These are phyloP conservation scores for Carcharodon carcharias DNA, from an alignment of 2,797 vertebrate genomes.

Conservation along the genomic window DNA sequence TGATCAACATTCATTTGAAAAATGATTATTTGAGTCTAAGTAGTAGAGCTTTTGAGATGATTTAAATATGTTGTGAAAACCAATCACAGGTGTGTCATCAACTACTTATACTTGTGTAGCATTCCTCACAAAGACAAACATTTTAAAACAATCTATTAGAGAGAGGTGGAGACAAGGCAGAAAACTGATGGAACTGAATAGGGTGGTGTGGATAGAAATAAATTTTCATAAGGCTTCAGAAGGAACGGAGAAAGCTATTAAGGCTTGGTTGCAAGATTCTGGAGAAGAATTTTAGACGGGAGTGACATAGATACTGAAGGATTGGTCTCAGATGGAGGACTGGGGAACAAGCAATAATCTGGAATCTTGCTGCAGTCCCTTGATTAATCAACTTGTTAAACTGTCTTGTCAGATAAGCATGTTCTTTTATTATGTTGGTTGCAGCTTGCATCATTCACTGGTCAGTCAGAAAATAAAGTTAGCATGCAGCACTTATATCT, in stretches of 20 bases:
- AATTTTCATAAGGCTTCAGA: background rate
- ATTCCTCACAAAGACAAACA: background rate
- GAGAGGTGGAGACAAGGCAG: background rate
- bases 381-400: background rate
- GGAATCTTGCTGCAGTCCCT: background rate
- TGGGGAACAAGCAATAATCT: background rate
- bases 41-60: background rate
- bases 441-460: background rate
- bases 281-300: background rate
- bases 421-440: background rate
- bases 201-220: background rate
- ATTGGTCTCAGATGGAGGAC: background rate
- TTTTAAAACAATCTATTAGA: background rate
- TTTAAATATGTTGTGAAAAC: background rate
- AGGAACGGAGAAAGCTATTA: background rate
- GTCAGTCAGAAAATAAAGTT: background rate
- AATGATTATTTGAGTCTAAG: background rate
- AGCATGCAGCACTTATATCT: background rate
- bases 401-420: background rate
- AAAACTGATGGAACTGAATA: background rate
- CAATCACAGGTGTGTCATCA: background rate
- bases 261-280: background rate
- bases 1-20: background rate
- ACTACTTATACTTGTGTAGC: background rate
- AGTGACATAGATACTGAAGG: background rate